Evolutionary conservation across 2,888 invertebrate genomes (phyloP).

Genomic region (Phoronis australis): DNA sequence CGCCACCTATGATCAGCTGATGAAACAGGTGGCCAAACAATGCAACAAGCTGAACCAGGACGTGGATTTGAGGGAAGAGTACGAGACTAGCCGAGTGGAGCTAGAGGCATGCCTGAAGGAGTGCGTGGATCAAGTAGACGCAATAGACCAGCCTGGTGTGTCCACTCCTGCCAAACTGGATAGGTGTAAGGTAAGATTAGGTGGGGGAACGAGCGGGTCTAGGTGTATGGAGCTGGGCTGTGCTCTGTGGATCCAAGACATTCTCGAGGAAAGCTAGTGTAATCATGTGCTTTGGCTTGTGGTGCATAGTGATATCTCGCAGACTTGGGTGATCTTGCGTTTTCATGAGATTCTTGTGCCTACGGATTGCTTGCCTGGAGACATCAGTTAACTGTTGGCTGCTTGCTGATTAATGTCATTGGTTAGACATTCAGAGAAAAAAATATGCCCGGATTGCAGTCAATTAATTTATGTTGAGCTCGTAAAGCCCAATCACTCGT

Average conservation of each 20-base stretch:
- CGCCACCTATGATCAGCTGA: slow-evolving; percentile 78
- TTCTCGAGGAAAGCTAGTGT: no score
- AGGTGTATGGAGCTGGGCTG: no score
- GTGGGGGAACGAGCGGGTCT: no score
- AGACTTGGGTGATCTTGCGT: no score
- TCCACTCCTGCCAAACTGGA: slow-evolving; percentile 30
- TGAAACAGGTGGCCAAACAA: slow-evolving; percentile 75
- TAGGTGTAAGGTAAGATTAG: slow-evolving; percentile 35
- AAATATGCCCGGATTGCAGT: slow-evolving; percentile 13
- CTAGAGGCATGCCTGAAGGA: slow-evolving; percentile 25
- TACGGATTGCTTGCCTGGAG: no score
- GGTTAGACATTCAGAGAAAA: slow-evolving; percentile 21
- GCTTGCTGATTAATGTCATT: not conserved
- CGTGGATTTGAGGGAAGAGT: slow-evolving; percentile 78
- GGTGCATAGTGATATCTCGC: no score
- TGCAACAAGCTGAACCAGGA: slow-evolving; percentile 64
- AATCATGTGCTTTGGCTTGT: no score
- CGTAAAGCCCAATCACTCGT: no score
- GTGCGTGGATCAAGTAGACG: slow-evolving; percentile 28
- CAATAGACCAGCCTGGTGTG: slow-evolving; percentile 23
- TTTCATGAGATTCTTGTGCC: no score
- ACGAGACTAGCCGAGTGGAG: slow-evolving; percentile 61
- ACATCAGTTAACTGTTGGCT: not conserved
- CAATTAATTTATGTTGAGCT: not conserved
- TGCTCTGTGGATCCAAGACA: no score